These are phyloP conservation scores for Plutomurus gul DNA, from an alignment of 1,140 invertebrate species.

Conservation along the genomic window DNA sequence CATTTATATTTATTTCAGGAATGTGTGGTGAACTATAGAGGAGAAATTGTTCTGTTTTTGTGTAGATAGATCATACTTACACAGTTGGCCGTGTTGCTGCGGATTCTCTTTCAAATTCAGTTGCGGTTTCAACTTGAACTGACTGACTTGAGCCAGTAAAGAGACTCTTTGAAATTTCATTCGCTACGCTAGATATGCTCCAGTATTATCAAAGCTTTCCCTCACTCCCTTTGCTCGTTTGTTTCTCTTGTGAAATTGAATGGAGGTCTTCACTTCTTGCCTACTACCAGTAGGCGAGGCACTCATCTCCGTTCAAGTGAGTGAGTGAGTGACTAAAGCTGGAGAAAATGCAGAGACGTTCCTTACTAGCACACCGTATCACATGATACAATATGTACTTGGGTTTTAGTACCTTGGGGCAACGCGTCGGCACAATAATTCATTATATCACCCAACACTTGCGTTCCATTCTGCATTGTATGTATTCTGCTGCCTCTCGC, in stretches of 20 bases:
- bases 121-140: neutral
- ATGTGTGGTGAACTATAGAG: too few species aligned
- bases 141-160: too few species aligned
- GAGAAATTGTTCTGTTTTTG: too few species aligned
- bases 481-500: neutral
- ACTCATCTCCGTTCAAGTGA: neutral
- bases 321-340: neutral
- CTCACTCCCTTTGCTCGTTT: conserved; percentile 5
- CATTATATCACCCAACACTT: conserved; percentile 18
- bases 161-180: too few species aligned
- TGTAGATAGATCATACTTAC: too few species aligned
- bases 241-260: neutral
- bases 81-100: neutral
- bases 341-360: too few species aligned
- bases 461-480: neutral
- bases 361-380: too few species aligned
- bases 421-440: conserved; percentile 23
- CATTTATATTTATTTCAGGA: too few species aligned
- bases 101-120: neutral
- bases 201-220: neutral
- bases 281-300: neutral
- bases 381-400: neutral
- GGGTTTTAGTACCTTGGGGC: conserved; percentile 18
- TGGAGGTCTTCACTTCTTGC: neutral
- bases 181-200: too few species aligned